A percentile compares a stretch with the other conserved stretches of the same genome.
phyloP scores from a whole-genome alignment of 2,113 vertebrate species.

The Tringa solitaria region DNA sequence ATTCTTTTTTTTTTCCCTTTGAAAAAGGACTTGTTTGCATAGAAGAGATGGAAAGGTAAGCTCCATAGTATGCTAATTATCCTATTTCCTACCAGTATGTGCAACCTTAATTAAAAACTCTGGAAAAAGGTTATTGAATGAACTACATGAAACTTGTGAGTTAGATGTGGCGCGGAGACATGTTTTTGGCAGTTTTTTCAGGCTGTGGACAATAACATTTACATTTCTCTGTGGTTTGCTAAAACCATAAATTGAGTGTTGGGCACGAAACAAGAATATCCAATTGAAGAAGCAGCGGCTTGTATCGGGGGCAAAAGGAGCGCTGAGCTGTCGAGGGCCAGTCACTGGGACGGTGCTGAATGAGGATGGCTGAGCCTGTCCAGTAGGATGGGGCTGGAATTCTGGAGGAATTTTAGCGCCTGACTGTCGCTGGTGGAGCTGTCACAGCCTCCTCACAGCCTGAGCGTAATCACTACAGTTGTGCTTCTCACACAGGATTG shows the following conservation, averaged over 20 bases:
- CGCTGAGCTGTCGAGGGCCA: not conserved
- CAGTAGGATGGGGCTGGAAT: not conserved
- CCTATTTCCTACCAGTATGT: not conserved
- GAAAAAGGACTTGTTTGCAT: not conserved
- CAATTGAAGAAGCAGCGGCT: not conserved
- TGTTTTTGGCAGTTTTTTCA: not conserved
- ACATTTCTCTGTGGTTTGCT: not conserved
- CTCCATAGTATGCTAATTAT: not conserved
- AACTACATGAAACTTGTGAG: not conserved
- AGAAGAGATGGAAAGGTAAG: not conserved
- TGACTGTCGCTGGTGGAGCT: not conserved
- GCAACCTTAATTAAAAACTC: not conserved
- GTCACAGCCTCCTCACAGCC: not conserved
- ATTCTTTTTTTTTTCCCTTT: not conserved
- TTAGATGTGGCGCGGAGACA: not conserved
- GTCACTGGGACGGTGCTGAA: rapidly evolving
- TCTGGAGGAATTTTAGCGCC: not conserved
- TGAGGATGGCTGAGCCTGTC: not conserved
- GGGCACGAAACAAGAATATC: not conserved
- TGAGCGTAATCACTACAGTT: not conserved
- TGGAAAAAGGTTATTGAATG: not conserved
- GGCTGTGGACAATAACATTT: not conserved
- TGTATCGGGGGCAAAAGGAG: not conserved
- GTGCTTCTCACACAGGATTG: not conserved
- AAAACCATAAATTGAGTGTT: not conserved